phyloP scores from a whole-genome alignment of 2,113 vertebrate genomes.

The Oryzias melastigma region DNA sequence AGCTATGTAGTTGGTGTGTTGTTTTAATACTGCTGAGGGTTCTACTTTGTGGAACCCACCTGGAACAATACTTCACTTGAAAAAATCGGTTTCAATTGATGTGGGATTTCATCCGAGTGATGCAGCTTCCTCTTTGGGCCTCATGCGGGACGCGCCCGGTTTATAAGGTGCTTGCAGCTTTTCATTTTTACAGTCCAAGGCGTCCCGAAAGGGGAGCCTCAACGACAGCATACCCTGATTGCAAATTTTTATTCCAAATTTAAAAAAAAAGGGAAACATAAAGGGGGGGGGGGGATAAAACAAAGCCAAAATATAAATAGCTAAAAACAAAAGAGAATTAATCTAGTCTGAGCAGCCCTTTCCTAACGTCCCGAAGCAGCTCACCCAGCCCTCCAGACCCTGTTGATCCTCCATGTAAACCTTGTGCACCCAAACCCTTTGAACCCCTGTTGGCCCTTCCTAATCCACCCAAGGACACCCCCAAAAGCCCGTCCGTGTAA shows the following conservation, averaged over 20 bases:
- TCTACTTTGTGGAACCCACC: slow-evolving; percentile 37
- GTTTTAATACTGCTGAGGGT: slow-evolving; percentile 70
- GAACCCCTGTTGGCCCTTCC: slow-evolving; percentile 40
- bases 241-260: slow-evolving; percentile 67
- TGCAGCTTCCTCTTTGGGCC: slow-evolving; percentile 58
- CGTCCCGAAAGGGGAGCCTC: slow-evolving; percentile 55
- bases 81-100: slow-evolving; percentile 42
- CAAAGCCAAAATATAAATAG: slow-evolving; percentile 65
- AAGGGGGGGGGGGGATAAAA: slow-evolving; percentile 39
- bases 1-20: slow-evolving; percentile 36
- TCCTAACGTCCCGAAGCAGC: slow-evolving; percentile 47
- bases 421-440: slow-evolving; percentile 33
- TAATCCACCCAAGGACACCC: slow-evolving; percentile 63
- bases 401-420: slow-evolving; percentile 29
- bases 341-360: slow-evolving; percentile 59
- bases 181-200: slow-evolving; percentile 72
- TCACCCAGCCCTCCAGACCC: slow-evolving; percentile 44
- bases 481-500: slow-evolving; percentile 71
- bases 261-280: slow-evolving; percentile 36
- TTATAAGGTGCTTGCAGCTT: slow-evolving; percentile 81
- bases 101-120: slow-evolving; percentile 49
- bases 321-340: slow-evolving; percentile 60
- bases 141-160: slow-evolving; percentile 62
- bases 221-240: slow-evolving; percentile 74
- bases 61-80: slow-evolving; percentile 51